Base-by-base conservation (phyloP, 2,888 invertebrate genomes). In the Heliconius aoede region DNA sequence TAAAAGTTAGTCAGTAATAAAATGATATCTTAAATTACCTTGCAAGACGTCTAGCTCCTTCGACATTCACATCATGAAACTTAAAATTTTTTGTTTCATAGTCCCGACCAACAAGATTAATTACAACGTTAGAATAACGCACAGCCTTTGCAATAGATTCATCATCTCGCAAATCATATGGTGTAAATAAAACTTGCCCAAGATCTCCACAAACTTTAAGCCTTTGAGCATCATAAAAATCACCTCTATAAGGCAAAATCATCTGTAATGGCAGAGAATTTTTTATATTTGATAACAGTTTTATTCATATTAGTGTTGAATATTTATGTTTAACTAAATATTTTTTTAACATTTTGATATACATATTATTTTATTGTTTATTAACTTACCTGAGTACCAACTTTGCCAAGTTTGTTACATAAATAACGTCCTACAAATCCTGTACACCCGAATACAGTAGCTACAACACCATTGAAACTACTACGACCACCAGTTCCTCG, bases 381-480 rank as follows among this genome's bases (percentile, higher is more conserved):
- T 46, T 9, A 26, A 73, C 76, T 83, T 90, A 96, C 96, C 95
- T 98, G 98, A 1, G 96, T 95, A 26, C 98, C 98, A 82, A 95
- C 95, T 92, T 97, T 98, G 84, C 99, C 99, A 74, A 99, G 94
- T 85, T 97, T 96, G 88, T 98, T 99, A 88, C 97, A 97, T 24
- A 99, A 96, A 94, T 97, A 97, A 81, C 96, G 95, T 0, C 99
- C 99, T 1, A 99, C 91, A 86, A 98, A 98, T 3, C 99, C 99
- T 55, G 97, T 96, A 76, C 96, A 96, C 73, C 99, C 99, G 89
- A 99, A 99, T 1, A 99, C 97, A n/a, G 99, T 99, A n/a, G 98
- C 98, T 3, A 99, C 98, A 75, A 98, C 95, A 0, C 99, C 99
- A 92, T 97, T 99, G 90, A 99, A 99, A 86, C 99, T 99, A 83